A percentile compares a stretch with the other conserved stretches of the same genome.
phyloP scores from a whole-genome alignment of 2,113 vertebrate species.

The Hemibagrus wyckioides region DNA sequence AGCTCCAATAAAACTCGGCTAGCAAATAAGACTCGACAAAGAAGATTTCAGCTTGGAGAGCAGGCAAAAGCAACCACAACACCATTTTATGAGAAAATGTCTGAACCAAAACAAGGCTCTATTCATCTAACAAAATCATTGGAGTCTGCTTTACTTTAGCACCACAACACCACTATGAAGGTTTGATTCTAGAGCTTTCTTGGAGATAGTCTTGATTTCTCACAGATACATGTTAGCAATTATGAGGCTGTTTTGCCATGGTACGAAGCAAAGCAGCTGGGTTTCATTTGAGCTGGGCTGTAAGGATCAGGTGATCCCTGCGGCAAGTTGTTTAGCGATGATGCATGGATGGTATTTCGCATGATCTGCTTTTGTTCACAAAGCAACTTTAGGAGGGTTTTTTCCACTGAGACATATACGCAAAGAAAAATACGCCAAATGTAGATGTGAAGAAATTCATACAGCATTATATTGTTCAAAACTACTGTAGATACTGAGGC shows the following conservation, averaged over 20 bases:
- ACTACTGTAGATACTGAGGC: neutral
- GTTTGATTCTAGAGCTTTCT: conserved; percentile 38
- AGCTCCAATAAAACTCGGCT: conserved; percentile 44
- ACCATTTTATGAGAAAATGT: conserved; percentile 66
- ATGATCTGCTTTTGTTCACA: conserved; percentile 16
- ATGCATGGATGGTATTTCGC: conserved; percentile 46
- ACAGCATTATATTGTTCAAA: neutral
- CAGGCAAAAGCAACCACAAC: conserved; percentile 65
- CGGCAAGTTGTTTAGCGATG: conserved; percentile 35
- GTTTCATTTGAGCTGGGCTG: conserved; percentile 50
- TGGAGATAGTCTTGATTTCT: conserved; percentile 31
- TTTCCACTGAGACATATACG: conserved; percentile 29
- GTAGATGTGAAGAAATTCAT: neutral
- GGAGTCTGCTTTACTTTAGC: conserved; percentile 53
- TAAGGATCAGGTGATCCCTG: conserved; percentile 46
- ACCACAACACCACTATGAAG: conserved; percentile 57
- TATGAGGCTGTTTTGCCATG: conserved; percentile 27
- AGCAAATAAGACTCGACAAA: conserved; percentile 54
- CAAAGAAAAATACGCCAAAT: neutral
- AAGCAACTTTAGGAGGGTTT: conserved; percentile 26
- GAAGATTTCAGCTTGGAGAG: conserved; percentile 53
- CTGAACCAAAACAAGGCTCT: conserved; percentile 71
- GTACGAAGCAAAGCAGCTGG: conserved; percentile 22
- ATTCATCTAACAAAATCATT: conserved; percentile 72
- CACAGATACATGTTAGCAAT: conserved; percentile 38